phyloP scores from a whole-genome alignment of 2,888 invertebrate genomes.

The Caenorhabditis japonica region DNA sequence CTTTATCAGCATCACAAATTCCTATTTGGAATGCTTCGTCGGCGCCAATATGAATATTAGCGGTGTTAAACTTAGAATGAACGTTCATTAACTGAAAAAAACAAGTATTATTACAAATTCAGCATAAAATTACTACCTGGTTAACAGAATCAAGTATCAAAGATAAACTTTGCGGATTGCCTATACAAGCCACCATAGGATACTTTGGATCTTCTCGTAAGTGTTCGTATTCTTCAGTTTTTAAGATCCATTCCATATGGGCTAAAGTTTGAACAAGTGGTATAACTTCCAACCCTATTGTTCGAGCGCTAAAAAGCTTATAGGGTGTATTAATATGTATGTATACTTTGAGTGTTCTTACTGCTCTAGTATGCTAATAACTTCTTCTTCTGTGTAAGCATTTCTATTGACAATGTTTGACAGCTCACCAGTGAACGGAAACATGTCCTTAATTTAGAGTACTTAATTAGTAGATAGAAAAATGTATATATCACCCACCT shows the following conservation, averaged over 20 bases:
- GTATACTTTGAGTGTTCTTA: no score
- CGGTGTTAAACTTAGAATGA: constrained; percentile 79
- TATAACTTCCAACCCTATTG: constrained; percentile 82
- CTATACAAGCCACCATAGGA: constrained; percentile 67
- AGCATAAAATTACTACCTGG: constrained; percentile 20
- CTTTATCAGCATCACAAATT: constrained; percentile 62
- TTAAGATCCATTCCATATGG: constrained; percentile 87
- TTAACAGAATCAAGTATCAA: constrained; percentile 75
- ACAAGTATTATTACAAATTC: background rate
- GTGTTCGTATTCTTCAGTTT: constrained; percentile 83
- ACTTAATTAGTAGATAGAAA: background rate
- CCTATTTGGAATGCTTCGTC: constrained; percentile 78
- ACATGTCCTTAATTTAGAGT: constrained; percentile 84
- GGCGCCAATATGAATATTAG: constrained; percentile 81
- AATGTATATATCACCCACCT: constrained; percentile 79
- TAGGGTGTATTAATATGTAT: no score
- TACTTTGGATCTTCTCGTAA: constrained; percentile 77
- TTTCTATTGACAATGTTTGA: constrained; percentile 82
- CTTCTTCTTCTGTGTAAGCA: constrained; percentile 83
- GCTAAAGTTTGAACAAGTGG: constrained; percentile 89
- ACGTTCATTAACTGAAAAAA: constrained; percentile 60
- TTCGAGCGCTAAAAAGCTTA: constrained; percentile 78
- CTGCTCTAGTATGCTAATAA: constrained; percentile 78
- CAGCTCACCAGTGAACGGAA: constrained; percentile 83
- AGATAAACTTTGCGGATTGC: constrained; percentile 76